Percentiles rank a stretch among this genome's conserved stretches.
Evolutionary conservation across 2,797 vertebrate species (phyloP).

Genomic region (Merluccius polli): DNA sequence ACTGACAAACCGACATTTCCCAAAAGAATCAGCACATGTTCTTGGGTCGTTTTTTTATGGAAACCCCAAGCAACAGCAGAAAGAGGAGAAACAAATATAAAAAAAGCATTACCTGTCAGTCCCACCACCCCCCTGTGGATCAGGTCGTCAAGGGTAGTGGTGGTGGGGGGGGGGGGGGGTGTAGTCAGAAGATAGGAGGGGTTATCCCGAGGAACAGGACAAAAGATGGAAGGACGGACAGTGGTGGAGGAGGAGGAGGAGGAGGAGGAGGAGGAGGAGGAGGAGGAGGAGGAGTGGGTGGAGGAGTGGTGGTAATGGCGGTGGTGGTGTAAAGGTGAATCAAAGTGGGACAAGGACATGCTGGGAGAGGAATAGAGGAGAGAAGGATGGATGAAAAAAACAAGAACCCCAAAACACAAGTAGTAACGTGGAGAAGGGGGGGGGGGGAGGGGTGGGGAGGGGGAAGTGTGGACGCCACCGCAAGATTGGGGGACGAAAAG

Average conservation of each 20-base stretch:
- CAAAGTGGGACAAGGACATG: constrained; percentile 30
- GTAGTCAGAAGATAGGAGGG: constrained; percentile 68
- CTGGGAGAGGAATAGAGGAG: constrained; percentile 29
- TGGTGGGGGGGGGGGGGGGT: not conserved
- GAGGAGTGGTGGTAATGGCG: constrained; percentile 32
- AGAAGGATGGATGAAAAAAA: constrained; percentile 34
- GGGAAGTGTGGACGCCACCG: constrained; percentile 25
- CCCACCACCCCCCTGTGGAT: constrained; percentile 28
- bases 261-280: constrained; percentile 59
- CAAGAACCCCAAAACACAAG: constrained; percentile 12
- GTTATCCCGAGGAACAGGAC: constrained; percentile 70
- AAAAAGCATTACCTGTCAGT: constrained; percentile 74
- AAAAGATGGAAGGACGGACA: constrained; percentile 60
- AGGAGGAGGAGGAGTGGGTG: constrained; percentile 54
- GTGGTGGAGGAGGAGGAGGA: constrained; percentile 51
- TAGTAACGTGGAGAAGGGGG: constrained; percentile 22
- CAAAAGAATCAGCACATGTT: not conserved
- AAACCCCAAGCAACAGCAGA: constrained; percentile 48
- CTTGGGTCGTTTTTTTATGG: too few species aligned
- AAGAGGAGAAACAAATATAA: constrained; percentile 38
- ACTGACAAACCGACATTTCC: not conserved
- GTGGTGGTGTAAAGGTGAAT: constrained; percentile 18
- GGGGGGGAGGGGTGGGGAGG: constrained; percentile 45
- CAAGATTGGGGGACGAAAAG: constrained; percentile 23
- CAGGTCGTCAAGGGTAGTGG: constrained; percentile 59